These are phyloP conservation scores for Siderastrea radians DNA, from an alignment of 92 coral and sea anemone species.

Conservation along the genomic window DNA sequence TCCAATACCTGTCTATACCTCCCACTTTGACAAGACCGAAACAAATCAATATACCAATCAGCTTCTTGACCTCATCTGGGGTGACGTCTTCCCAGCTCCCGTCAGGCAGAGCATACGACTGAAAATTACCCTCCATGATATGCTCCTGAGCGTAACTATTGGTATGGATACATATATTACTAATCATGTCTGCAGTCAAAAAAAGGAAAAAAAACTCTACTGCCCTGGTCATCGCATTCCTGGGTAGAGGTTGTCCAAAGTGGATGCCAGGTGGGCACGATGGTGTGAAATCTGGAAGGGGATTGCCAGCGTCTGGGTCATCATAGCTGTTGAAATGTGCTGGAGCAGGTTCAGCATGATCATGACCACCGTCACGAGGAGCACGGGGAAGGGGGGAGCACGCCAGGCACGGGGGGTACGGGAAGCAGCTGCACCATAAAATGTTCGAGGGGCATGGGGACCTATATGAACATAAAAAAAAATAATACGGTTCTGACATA, in stretches of 20 bases:
- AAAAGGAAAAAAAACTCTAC: constrained; percentile 73
- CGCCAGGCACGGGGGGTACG: no score
- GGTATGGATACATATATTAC: constrained; percentile 44
- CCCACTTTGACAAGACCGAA: no score
- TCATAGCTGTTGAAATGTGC: no score
- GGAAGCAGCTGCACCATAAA: no score
- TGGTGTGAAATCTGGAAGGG: constrained; percentile 4
- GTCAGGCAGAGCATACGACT: background rate
- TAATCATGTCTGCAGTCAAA: constrained; percentile 62
- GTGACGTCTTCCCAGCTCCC: background rate
- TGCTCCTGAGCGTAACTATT: constrained; percentile 80
- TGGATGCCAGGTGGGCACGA: constrained; percentile 64
- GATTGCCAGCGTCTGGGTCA: background rate
- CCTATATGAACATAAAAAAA: no score
- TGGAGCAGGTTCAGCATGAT: background rate
- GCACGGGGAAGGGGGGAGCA: no score
- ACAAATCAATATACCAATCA: background rate
- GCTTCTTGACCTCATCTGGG: background rate
- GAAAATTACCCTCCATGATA: no score
- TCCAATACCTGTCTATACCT: no score
- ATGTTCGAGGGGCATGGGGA: no score
- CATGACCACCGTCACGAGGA: no score
- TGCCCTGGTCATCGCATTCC: constrained; percentile 68
- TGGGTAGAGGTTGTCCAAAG: constrained; percentile 41
- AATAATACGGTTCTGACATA: no score